Evolutionary conservation across 2,888 invertebrate species (phyloP).

Genomic region (Tiliacea aurago): DNA sequence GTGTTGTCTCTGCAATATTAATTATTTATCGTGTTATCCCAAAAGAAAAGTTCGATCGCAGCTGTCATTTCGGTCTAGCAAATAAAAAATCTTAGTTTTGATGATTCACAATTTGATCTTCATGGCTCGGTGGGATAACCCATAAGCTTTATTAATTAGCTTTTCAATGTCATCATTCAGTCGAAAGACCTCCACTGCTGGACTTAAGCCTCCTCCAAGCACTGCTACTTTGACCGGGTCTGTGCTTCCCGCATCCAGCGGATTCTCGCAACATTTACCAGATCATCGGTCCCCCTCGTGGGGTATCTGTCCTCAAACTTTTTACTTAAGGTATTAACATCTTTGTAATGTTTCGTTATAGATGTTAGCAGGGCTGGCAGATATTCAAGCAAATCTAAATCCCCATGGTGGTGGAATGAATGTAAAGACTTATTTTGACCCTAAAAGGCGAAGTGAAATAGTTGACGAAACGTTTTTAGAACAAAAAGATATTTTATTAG

Average conservation of each 20-base stretch:
- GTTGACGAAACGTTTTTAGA: conserved; percentile 80
- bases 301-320: neutral
- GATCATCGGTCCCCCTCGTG: neutral
- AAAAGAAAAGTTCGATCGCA: no score
- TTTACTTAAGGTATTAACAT: neutral
- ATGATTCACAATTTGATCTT: neutral
- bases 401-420: conserved; percentile 32
- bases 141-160: no score
- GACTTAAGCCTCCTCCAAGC: fast-evolving
- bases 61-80: no score
- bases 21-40: no score
- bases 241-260: no score
- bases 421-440: conserved; percentile 64
- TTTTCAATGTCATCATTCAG: neutral
- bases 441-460: conserved; percentile 73
- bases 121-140: no score
- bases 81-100: no score
- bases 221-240: neutral
- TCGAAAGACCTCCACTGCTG: neutral
- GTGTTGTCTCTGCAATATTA: no score
- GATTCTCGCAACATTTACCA: neutral
- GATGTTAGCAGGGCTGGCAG: conserved; percentile 47
- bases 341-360: conserved; percentile 24
- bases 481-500: conserved; percentile 82
- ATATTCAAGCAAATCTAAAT: conserved; percentile 48